Evolutionary conservation across 2,888 invertebrate genomes (phyloP).

Genomic region (Rugalucina vietnamica): DNA sequence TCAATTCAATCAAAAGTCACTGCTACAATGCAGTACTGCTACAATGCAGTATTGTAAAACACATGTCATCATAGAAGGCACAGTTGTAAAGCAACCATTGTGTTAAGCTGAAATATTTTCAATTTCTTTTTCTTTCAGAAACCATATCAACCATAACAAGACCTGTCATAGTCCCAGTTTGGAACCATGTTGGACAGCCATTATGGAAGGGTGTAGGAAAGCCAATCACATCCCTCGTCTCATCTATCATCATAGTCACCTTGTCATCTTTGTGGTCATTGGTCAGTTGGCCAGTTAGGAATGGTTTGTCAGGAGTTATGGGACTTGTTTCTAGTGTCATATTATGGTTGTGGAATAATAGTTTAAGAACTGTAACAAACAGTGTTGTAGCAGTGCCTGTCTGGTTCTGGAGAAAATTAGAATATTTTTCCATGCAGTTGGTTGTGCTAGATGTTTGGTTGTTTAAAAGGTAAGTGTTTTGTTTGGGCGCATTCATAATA

Average conservation of each 20-base stretch:
- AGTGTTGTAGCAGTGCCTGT: slow-evolving; percentile 16
- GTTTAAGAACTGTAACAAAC: not conserved
- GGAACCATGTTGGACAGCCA: slow-evolving; percentile 56
- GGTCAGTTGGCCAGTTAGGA: slow-evolving; percentile 10
- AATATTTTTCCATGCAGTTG: slow-evolving; percentile 51
- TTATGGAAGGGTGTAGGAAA: slow-evolving; percentile 59
- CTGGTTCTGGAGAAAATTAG: slow-evolving; percentile 36
- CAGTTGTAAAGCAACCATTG: too few species aligned
- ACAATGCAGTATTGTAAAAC: too few species aligned
- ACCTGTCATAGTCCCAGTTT: slow-evolving; percentile 47
- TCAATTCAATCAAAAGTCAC: too few species aligned
- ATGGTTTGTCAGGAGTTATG: slow-evolving; percentile 8
- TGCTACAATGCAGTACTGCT: too few species aligned
- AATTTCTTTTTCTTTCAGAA: slow-evolving; percentile 53
- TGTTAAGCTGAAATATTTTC: not conserved
- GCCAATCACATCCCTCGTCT: slow-evolving; percentile 36
- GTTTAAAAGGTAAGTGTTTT: slow-evolving; percentile 56
- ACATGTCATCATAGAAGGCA: too few species aligned
- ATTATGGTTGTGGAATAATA: slow-evolving; percentile 40
- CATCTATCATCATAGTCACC: slow-evolving; percentile 28
- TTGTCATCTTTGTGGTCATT: slow-evolving; percentile 35
- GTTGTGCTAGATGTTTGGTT: slow-evolving; percentile 62
- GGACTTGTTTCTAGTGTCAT: not conserved
- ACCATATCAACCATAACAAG: slow-evolving; percentile 53
- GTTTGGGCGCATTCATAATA: not conserved